Evolutionary conservation across 2,113 vertebrate genomes (phyloP), one percentile per base, ranked within the genome.

Genomic region (Nothoprocta pentlandii): DNA sequence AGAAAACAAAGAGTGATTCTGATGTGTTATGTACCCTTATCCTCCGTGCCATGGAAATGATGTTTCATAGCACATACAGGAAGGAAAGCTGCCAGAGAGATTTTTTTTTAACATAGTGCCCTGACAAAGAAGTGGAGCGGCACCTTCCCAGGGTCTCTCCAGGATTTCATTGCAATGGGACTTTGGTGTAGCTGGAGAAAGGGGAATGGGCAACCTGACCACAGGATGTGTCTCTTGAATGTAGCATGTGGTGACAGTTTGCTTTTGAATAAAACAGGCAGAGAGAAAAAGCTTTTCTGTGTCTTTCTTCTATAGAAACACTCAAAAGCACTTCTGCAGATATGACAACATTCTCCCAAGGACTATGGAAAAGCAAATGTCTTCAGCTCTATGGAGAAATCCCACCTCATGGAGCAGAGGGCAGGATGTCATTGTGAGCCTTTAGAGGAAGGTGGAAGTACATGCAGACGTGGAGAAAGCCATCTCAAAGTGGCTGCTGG

Each of bases 1-100:
- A 86, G 73, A 69, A 95, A 86, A 62, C 41, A 84, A 89, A 87
- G n/a, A 22, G 36, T 22, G 12, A 51, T 79, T 93, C 66, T 88
- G 77, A 73, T 85, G 17, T 69, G n/a, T 16, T 90, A 51, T 3
- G 1, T 34, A 44, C 17, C 68, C 58, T 86, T 5, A 59, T 85
- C 15, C 53, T 80, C 26, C 13, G 28, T 39, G n/a, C 82, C 59
- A 56, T 94, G 59, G 41, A 83, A 86, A 89, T 0, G 9, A 44
- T 78, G 69, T 64, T 34, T 90, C 41, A 20, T 25, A 69, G 13
- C 54, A 23, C 5, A 30, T 1, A 4, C 26, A 54, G 85, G 73
- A 86, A n/a, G 26, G 20, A 93, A 84, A 36, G 32, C 7, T 66
- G 17, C 53, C 53, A 79, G 75, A 26, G 13, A 3, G 61, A 25